A percentile compares a stretch with the other conserved stretches of the same genome.
Evolutionary conservation across 2,888 invertebrate species (phyloP).

Genomic region (Metopia argyrocephala): DNA sequence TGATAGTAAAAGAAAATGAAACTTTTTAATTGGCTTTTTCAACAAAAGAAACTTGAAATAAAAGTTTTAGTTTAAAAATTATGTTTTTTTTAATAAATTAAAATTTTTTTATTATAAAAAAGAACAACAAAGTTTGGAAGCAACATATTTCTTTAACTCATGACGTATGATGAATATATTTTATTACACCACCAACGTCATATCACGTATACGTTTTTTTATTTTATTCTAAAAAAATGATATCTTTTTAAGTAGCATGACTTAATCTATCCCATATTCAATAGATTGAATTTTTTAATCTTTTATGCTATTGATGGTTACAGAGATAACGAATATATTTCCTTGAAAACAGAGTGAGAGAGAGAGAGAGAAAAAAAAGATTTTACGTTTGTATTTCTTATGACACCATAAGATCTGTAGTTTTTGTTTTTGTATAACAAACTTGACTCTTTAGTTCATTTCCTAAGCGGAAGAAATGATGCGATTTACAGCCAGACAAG

Average conservation of each 20-base stretch:
- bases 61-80: too few species aligned
- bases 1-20: neutral
- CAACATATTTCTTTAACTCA: too few species aligned
- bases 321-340: slow-evolving; percentile 26
- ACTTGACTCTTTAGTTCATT: slow-evolving; percentile 57
- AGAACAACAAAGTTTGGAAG: too few species aligned
- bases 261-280: neutral
- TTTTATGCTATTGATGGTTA: slow-evolving; percentile 34
- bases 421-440: slow-evolving; percentile 28
- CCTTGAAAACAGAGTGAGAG: slow-evolving; percentile 9
- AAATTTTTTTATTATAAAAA: too few species aligned
- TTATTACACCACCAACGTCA: too few species aligned
- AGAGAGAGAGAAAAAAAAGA: neutral
- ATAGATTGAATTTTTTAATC: slow-evolving; percentile 14
- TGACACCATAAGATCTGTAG: neutral
- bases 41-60: too few species aligned
- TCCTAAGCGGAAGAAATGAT: slow-evolving; percentile 65
- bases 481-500: slow-evolving; percentile 64
- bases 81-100: too few species aligned
- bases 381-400: neutral
- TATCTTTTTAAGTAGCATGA: neutral
- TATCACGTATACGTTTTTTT: too few species aligned
- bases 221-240: too few species aligned
- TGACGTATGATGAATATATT: too few species aligned
- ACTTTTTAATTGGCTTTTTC: slow-evolving; percentile 14